Percentiles rank a stretch among this genome's conserved stretches.
These are phyloP conservation scores for Carcinoscorpius rotundicauda DNA, from an alignment of 1,140 invertebrate species.

Conservation along the genomic window DNA sequence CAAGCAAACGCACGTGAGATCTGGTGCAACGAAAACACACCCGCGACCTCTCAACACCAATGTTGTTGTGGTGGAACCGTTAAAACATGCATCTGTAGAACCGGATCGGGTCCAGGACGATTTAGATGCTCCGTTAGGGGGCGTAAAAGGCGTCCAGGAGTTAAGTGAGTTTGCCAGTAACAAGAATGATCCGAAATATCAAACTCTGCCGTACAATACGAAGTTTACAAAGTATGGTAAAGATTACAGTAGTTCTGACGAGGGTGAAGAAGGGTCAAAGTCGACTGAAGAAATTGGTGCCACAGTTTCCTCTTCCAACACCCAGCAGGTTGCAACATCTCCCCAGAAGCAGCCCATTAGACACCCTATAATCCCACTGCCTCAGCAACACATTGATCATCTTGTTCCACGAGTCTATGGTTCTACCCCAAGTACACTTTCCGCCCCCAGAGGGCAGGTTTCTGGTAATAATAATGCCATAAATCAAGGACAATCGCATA, in stretches of 20 bases:
- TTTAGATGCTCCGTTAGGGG: slow-evolving; percentile 19
- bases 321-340: too few relatives aligned
- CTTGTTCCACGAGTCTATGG: background rate
- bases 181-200: slow-evolving; percentile 85
- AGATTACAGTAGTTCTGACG: slow-evolving; percentile 15
- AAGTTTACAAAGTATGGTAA: slow-evolving; percentile 44
- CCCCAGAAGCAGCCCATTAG: slow-evolving; percentile 5
- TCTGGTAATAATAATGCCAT: too few relatives aligned
- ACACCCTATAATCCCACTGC: slow-evolving; percentile 9
- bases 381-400: slow-evolving; percentile 9
- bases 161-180: slow-evolving; percentile 41
- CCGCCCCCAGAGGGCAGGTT: slow-evolving; percentile 1
- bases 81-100: slow-evolving; percentile 46
- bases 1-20: slow-evolving; percentile 25
- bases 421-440: slow-evolving; percentile 2
- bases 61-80: slow-evolving; percentile 78
- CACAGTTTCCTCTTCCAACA: background rate
- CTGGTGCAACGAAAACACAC: background rate
- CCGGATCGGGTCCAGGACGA: slow-evolving; percentile 27
- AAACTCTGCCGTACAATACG: slow-evolving; percentile 78
- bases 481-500: too few relatives aligned
- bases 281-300: slow-evolving; percentile 17
- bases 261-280: slow-evolving; percentile 22
- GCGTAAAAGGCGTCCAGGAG: slow-evolving; percentile 4
- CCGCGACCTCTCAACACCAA: slow-evolving; percentile 24